These are phyloP conservation scores for Percina caprodes DNA, from an alignment of 2,113 vertebrate species.

Conservation along the genomic window DNA sequence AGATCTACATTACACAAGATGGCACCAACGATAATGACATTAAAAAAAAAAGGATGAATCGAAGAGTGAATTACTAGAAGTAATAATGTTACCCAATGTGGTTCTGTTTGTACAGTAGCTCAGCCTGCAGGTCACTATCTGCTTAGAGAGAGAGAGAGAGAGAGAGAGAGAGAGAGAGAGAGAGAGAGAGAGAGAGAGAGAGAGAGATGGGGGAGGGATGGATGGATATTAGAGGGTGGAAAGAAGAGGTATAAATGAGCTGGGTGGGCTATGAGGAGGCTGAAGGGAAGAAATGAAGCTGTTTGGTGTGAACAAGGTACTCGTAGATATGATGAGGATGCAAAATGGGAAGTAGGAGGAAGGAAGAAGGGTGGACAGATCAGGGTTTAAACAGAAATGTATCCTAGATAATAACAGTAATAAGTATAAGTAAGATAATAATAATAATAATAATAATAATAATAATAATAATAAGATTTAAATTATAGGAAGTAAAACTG, in stretches of 20 bases:
- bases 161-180: too few relatives aligned
- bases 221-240: background rate
- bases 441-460: background rate
- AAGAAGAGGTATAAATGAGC: background rate
- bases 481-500: background rate
- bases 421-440: background rate
- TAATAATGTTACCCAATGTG: background rate
- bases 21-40: background rate
- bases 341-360: background rate
- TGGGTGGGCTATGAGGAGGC: background rate
- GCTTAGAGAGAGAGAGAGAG: too few relatives aligned
- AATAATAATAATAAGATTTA: too few relatives aligned
- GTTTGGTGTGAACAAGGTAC: background rate
- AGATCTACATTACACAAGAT: background rate
- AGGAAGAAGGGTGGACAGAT: background rate
- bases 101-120: constrained; percentile 15
- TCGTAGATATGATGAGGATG: constrained; percentile 20
- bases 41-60: background rate
- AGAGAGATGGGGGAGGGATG: background rate
- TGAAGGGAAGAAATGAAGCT: background rate
- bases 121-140: constrained; percentile 11
- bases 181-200: background rate
- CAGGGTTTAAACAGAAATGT: background rate
- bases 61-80: background rate
- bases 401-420: background rate